Conservation (phyloP, 1,140 invertebrate genomes). For the Matsumurasca onukii region DNA sequence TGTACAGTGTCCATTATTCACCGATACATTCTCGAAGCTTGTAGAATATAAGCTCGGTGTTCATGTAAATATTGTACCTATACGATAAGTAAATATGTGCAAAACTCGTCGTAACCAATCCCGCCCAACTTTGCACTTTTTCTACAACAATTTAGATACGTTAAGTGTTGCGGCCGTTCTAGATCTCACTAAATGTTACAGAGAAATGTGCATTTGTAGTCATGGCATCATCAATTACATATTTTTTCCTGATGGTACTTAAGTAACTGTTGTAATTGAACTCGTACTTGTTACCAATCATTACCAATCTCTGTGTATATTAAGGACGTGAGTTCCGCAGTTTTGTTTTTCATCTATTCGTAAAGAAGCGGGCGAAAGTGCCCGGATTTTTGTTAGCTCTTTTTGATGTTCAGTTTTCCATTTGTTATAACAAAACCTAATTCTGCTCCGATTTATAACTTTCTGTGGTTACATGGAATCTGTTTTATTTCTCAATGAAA, state of each 20-base stretch:
- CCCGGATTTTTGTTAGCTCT: slow-evolving; percentile 29
- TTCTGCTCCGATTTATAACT: slow-evolving; percentile 35
- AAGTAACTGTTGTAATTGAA: slow-evolving; percentile 37
- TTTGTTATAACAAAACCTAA: slow-evolving; percentile 32
- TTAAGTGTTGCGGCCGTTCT: slow-evolving; percentile 27
- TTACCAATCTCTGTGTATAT: slow-evolving; percentile 37
- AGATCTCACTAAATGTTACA: slow-evolving; percentile 34
- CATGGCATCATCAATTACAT: slow-evolving; percentile 23
- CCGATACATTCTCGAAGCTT: slow-evolving; percentile 37
- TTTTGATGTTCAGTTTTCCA: slow-evolving; percentile 31
- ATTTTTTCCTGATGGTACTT: slow-evolving; percentile 37
- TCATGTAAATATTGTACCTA: slow-evolving; percentile 39
- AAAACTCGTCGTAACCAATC: slow-evolving; percentile 35
- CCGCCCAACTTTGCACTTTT: slow-evolving; percentile 43
- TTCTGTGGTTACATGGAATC: slow-evolving; percentile 36
- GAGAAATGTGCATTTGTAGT: slow-evolving; percentile 25
- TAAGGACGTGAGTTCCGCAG: slow-evolving; percentile 31
- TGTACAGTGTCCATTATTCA: slow-evolving; percentile 34
- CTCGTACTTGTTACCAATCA: slow-evolving; percentile 37
- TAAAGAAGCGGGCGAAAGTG: slow-evolving; percentile 33
- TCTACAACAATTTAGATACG: slow-evolving; percentile 33
- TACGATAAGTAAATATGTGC: slow-evolving; percentile 36
- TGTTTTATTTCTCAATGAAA: slow-evolving; percentile 35
- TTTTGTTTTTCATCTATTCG: slow-evolving; percentile 30
- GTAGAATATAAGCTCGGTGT: slow-evolving; percentile 1